Evolutionary conservation across 2,113 vertebrate species (phyloP).

Genomic region (Phocoena sinus): DNA sequence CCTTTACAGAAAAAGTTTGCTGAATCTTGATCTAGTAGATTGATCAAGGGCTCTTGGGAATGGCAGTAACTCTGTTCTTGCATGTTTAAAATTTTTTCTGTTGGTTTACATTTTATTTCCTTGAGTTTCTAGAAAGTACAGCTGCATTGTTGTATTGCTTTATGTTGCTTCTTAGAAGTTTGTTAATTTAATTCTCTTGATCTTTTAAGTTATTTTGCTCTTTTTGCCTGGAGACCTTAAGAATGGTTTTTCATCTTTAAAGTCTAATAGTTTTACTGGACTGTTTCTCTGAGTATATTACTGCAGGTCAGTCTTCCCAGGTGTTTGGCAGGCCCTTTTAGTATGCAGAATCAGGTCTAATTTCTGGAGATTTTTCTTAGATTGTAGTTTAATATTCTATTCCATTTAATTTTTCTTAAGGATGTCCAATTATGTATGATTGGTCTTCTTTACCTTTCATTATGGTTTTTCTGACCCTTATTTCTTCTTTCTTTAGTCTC

Average conservation of each 20-base stretch:
- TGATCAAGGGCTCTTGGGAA: not conserved
- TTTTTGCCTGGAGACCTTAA: not conserved
- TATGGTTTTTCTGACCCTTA: not conserved
- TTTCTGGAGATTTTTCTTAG: not conserved
- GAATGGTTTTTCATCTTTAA: not conserved
- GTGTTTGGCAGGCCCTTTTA: not conserved
- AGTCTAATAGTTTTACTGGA: not conserved
- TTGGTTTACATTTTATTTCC: not conserved
- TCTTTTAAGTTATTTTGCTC: not conserved
- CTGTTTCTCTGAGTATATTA: not conserved
- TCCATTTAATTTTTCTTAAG: not conserved
- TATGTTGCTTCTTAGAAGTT: not conserved
- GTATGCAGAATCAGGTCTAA: not conserved
- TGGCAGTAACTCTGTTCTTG: not conserved
- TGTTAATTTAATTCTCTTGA: not conserved
- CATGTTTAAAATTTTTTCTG: not conserved
- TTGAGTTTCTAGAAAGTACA: not conserved
- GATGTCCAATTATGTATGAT: not conserved
- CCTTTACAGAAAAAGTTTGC: not conserved
- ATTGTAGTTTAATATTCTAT: not conserved
- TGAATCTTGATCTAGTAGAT: not conserved
- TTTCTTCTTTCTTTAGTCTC: not conserved
- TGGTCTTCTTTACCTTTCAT: not conserved
- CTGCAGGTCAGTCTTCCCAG: not conserved
- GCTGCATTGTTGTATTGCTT: not conserved